Percentiles rank a stretch among this genome's conserved stretches.
Conservation (phyloP, 2,888 invertebrate species). For the Catocala nupta region DNA sequence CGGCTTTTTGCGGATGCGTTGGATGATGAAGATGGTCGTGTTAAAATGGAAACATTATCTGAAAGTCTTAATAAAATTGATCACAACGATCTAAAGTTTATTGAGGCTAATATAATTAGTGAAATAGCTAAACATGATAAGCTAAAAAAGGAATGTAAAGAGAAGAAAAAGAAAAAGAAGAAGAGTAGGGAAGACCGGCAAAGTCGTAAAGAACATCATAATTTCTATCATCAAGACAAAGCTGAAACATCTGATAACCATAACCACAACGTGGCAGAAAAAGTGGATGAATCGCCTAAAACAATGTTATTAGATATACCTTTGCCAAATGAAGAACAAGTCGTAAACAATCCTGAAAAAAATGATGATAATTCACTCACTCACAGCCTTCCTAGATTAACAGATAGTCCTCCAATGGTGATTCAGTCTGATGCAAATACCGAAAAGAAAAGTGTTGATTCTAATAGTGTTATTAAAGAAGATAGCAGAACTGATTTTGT, state of each 20-base stretch:
- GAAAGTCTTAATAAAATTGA: conserved; percentile 50
- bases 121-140: conserved; percentile 63
- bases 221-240: conserved; percentile 89
- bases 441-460: conserved; percentile 53
- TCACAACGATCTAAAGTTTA: conserved; percentile 86
- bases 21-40: conserved; percentile 80
- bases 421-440: conserved; percentile 57
- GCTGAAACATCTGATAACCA: conserved; percentile 63
- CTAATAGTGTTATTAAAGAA: conserved; percentile 48
- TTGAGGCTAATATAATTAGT: conserved; percentile 72
- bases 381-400: conserved; percentile 89
- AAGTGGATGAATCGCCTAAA: conserved; percentile 65
- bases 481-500: conserved; percentile 61
- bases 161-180: conserved; percentile 95
- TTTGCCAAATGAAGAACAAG: conserved; percentile 71
- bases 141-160: conserved; percentile 89
- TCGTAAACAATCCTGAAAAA: conserved; percentile 60
- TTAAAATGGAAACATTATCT: conserved; percentile 63
- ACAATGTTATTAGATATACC: conserved; percentile 76
- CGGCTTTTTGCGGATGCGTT: conserved; percentile 91
- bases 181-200: conserved; percentile 93
- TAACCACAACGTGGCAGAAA: conserved; percentile 57
- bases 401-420: conserved; percentile 88
- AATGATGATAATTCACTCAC: conserved; percentile 81
- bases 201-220: conserved; percentile 89